Evolutionary conservation across 2,888 invertebrate species (phyloP).

Genomic region (Furcula furcula): DNA sequence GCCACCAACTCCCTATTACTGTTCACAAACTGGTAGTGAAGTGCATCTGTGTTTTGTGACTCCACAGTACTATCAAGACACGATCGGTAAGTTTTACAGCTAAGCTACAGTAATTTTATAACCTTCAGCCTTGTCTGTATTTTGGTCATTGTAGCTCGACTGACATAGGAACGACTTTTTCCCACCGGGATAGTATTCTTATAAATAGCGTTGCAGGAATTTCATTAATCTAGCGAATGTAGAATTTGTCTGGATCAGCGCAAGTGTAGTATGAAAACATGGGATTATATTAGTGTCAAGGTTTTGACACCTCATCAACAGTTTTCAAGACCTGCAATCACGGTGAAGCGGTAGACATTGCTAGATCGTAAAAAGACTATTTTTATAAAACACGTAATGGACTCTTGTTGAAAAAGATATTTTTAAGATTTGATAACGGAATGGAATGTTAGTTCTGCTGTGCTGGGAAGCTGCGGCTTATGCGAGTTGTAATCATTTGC

Average conservation of each 20-base stretch:
- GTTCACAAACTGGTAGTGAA: constrained; percentile 69
- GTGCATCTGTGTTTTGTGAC: constrained; percentile 37
- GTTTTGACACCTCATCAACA: constrained; percentile 50
- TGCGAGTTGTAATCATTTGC: too few species aligned
- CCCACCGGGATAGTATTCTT: constrained; percentile 25
- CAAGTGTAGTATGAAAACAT: constrained; percentile 46
- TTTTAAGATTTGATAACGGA: too few species aligned
- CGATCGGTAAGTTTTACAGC: background rate
- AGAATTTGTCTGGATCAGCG: constrained; percentile 48
- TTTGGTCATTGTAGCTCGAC: constrained; percentile 66
- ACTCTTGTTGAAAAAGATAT: too few species aligned
- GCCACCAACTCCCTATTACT: constrained; percentile 55
- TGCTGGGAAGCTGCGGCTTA: too few species aligned
- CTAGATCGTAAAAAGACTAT: too few species aligned
- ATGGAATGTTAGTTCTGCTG: too few species aligned
- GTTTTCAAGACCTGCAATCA: too few species aligned
- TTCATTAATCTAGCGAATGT: constrained; percentile 41
- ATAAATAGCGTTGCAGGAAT: constrained; percentile 40
- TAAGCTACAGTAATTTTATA: constrained; percentile 67
- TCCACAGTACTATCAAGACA: background rate
- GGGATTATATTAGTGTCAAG: constrained; percentile 68
- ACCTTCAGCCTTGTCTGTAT: constrained; percentile 70
- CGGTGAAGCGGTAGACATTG: too few species aligned
- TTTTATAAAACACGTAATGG: too few species aligned
- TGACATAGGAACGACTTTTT: constrained; percentile 44